These are phyloP conservation scores for Harpalus rubripes DNA, from an alignment of 2,888 invertebrate genomes.

Conservation along the genomic window DNA sequence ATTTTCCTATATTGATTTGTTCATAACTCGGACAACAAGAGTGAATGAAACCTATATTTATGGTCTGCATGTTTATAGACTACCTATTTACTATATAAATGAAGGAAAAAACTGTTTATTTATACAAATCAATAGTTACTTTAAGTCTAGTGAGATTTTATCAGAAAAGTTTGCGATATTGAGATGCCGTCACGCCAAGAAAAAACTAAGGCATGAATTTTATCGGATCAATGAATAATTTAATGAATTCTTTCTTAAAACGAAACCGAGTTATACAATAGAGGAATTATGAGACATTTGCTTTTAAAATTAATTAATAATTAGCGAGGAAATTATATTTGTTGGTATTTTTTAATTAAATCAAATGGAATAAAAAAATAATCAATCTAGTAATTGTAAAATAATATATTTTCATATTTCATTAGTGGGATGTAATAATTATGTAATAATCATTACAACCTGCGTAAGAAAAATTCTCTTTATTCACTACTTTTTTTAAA, in stretches of 20 bases:
- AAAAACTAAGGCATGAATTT: conserved; percentile 10
- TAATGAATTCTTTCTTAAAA: conserved; percentile 18
- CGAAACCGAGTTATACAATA: conserved; percentile 14
- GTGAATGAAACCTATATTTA: conserved; percentile 30
- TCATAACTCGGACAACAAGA: background rate
- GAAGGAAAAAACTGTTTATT: conserved; percentile 25
- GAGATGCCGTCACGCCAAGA: conserved; percentile 28
- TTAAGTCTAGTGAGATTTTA: conserved; percentile 12
- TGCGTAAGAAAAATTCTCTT: background rate
- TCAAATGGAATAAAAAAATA: background rate
- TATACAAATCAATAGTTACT: conserved; percentile 39
- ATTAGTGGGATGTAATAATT: background rate
- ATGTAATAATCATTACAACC: background rate
- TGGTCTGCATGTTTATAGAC: conserved; percentile 5
- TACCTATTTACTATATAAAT: conserved; percentile 19
- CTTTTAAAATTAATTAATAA: background rate
- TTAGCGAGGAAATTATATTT: conserved; percentile 15
- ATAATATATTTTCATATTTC: background rate
- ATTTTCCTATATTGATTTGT: background rate
- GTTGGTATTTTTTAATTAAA: conserved; percentile 25
- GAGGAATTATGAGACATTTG: conserved; percentile 9
- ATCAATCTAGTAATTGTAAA: background rate
- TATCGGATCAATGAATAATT: conserved; percentile 36
- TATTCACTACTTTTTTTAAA: background rate
- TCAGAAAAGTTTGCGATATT: conserved; percentile 37